Conservation (phyloP, 2,888 invertebrate species). For the Hypena proboscidalis region DNA sequence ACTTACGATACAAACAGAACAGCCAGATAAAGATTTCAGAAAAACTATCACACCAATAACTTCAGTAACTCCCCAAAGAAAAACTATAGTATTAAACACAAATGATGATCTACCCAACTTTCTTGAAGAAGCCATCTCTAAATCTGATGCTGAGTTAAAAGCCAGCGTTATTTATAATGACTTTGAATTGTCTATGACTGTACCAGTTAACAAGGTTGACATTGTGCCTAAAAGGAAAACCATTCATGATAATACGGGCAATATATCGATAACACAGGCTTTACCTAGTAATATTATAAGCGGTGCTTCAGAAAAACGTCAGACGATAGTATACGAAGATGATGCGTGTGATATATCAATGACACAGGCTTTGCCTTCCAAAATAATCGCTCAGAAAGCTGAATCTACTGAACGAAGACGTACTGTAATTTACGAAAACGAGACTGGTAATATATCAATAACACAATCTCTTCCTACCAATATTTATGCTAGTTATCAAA, state of each 20-base stretch:
- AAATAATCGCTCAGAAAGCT: constrained; percentile 4
- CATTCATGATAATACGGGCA: constrained; percentile 35
- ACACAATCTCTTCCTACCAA: constrained; percentile 40
- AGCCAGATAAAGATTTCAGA: constrained; percentile 37
- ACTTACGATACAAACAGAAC: constrained; percentile 59
- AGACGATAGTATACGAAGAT: constrained; percentile 18
- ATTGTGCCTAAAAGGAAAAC: constrained; percentile 25
- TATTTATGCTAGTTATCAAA: too few species aligned
- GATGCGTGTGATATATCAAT: constrained; percentile 29
- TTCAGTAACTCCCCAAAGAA: constrained; percentile 47
- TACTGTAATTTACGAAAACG: constrained; percentile 36
- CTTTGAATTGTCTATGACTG: constrained; percentile 1
- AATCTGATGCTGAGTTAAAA: constrained; percentile 22
- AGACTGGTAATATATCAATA: constrained; percentile 40
- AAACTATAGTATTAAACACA: constrained; percentile 63
- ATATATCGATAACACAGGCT: constrained; percentile 53
- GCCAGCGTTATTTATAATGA: neutral
- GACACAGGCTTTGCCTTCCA: constrained; percentile 42
- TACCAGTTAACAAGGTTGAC: constrained; percentile 16
- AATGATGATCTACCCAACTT: constrained; percentile 72
- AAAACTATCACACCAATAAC: constrained; percentile 39
- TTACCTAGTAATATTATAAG: constrained; percentile 19
- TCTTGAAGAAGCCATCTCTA: constrained; percentile 36
- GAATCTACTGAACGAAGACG: constrained; percentile 18
- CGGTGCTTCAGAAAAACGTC: neutral